These are phyloP conservation scores for Pagetopsis macropterus DNA, from an alignment of 2,797 vertebrate species.

Conservation along the genomic window DNA sequence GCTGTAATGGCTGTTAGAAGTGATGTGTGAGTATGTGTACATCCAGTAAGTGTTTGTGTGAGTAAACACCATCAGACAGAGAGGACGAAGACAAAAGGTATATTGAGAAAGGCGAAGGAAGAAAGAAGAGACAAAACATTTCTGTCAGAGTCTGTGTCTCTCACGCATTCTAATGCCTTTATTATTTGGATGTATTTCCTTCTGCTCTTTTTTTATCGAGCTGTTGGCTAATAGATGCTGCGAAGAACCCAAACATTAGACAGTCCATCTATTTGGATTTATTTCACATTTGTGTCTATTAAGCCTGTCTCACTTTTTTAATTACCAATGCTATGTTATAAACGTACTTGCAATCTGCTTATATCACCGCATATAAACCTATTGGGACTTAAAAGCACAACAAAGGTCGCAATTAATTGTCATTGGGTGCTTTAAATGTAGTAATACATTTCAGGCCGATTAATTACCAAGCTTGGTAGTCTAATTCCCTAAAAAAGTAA, in stretches of 20 bases:
- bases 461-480: too few relatives aligned
- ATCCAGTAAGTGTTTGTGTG: not conserved
- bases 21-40: conserved; percentile 14
- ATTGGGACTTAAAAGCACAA: too few relatives aligned
- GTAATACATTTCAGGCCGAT: too few relatives aligned
- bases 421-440: too few relatives aligned
- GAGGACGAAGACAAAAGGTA: not conserved
- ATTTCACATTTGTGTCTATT: not conserved
- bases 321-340: not conserved
- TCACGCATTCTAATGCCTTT: conserved; percentile 27
- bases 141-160: conserved; percentile 12
- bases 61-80: conserved; percentile 19
- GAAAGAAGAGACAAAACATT: not conserved
- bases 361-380: too few relatives aligned
- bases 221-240: not conserved
- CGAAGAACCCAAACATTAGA: not conserved
- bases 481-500: too few relatives aligned
- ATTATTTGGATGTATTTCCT: conserved; percentile 31
- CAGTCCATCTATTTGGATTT: not conserved
- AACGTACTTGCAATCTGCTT: too few relatives aligned
- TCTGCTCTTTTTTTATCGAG: not conserved
- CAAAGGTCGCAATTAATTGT: too few relatives aligned
- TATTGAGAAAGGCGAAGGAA: conserved; percentile 9
- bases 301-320: not conserved
- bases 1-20: conserved; percentile 13